Evolutionary conservation across 2,888 invertebrate species (phyloP).

Genomic region (Lissonota sp.): DNA sequence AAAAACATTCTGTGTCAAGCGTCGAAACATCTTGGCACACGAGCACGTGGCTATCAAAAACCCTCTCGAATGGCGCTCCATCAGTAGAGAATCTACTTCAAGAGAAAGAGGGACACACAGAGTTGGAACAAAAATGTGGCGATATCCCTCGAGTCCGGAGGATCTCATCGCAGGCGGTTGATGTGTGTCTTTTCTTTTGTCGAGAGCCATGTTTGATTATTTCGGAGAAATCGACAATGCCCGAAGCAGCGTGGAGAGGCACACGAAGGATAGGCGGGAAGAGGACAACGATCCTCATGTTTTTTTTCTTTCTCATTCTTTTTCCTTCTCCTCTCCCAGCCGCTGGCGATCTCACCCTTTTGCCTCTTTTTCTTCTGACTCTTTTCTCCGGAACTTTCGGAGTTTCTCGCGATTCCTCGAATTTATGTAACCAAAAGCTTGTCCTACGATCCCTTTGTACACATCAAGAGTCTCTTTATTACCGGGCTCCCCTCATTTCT

Average conservation of each 20-base stretch:
- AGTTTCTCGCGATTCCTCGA: slow-evolving; percentile 67
- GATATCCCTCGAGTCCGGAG: too few species aligned
- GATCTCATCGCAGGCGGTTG: slow-evolving; percentile 1
- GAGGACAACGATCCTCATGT: slow-evolving; percentile 66
- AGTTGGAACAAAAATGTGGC: too few species aligned
- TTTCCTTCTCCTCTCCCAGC: slow-evolving; percentile 33
- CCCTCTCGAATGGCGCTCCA: too few species aligned
- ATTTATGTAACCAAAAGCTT: slow-evolving; percentile 69
- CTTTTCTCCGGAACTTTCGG: slow-evolving; percentile 55
- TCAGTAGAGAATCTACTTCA: too few species aligned
- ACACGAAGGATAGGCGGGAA: slow-evolving; percentile 40
- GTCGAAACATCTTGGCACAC: too few species aligned
- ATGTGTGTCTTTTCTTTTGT: slow-evolving; percentile 70
- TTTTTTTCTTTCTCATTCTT: slow-evolving; percentile 45
- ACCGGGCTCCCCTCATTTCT: slow-evolving; percentile 36
- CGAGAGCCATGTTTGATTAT: slow-evolving; percentile 77
- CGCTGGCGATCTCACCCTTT: slow-evolving; percentile 49
- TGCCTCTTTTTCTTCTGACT: slow-evolving; percentile 48
- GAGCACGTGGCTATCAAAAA: too few species aligned
- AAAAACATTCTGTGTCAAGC: too few species aligned
- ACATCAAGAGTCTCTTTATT: slow-evolving; percentile 34
- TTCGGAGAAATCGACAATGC: slow-evolving; percentile 76
- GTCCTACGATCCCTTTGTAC: slow-evolving; percentile 47
- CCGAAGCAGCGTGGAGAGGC: slow-evolving; percentile 51
- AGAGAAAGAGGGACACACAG: too few species aligned